Evolutionary conservation across 2,888 invertebrate genomes (phyloP), one percentile per base, ranked within the genome.

Genomic region (Scaeva pyrastri): DNA sequence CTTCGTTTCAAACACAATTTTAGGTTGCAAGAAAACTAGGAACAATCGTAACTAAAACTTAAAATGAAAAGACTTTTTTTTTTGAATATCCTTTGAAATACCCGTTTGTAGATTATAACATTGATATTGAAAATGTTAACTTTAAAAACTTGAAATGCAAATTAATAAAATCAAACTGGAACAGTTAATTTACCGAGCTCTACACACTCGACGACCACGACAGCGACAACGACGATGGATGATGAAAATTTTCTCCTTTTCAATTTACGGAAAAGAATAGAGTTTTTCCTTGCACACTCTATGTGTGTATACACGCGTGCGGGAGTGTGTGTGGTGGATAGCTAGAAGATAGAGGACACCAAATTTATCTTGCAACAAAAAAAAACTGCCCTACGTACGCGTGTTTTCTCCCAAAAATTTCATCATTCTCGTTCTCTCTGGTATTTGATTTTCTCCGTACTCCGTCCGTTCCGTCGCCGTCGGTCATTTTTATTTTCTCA

Each of bases 181-280:
- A 73, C 78, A 78, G 62, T 78, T 55, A 83, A 78, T 83, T 74
- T 83, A 83, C 78, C 83, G 73, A 83, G 78, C 83, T 74, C 73
- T 74, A 78, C 83, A 83, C 83, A 83, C 83, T 83, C 78, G 78
- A 83, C 83, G 74, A 83, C 83, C 74, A 83, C 83, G 68, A 78
- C 78, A 73, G 78, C 83, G 71, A 81, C 81, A 56, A 70, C 80
- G 68, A 70, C 73, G 73, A 74, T 64, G 79, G 70, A 70, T 55
- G 83, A 83, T 83, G 83, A 83, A 73, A 78, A 83, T 56, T 83
- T 73, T 83, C 62, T 56, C 74, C 70, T 19, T 55, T 55, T 52
- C 41, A 36, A 31, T 60, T 60, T 58, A 79, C 55, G 43, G 52
- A 21, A n/a, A 19, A 39, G 14, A 64, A 58, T 50, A 70, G 11